Conservation (phyloP, 2,888 invertebrate genomes). For the Diploptera punctata region DNA sequence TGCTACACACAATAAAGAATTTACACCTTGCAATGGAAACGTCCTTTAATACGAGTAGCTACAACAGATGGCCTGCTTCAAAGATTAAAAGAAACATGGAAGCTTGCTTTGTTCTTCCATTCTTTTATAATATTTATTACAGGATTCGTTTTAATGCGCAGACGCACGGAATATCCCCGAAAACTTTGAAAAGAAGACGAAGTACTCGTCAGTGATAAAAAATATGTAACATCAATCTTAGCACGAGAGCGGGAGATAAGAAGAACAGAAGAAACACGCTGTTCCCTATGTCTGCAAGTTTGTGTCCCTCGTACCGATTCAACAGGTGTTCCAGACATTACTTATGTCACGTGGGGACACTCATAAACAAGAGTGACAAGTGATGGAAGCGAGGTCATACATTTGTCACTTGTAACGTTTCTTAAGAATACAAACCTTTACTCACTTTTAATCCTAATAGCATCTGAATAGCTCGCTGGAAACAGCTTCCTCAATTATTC, state of each 20-base stretch:
- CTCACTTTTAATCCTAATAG: too few species aligned
- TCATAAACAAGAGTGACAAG: slow-evolving; percentile 8
- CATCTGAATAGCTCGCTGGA: too few species aligned
- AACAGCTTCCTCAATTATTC: too few species aligned
- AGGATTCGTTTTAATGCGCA: slow-evolving; percentile 23
- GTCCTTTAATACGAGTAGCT: too few species aligned
- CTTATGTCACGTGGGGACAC: not conserved
- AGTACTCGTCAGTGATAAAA: slow-evolving; percentile 15
- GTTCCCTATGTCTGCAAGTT: not conserved
- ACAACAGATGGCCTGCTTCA: too few species aligned
- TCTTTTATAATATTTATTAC: slow-evolving; percentile 27
- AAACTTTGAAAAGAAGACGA: slow-evolving; percentile 7
- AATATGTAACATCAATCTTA: slow-evolving; percentile 30
- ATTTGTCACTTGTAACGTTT: not conserved
- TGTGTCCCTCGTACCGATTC: not conserved
- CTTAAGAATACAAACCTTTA: too few species aligned
- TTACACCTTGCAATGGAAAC: too few species aligned
- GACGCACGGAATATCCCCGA: not conserved
- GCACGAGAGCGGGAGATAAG: not conserved
- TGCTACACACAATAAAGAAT: too few species aligned
- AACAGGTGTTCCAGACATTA: slow-evolving; percentile 34
- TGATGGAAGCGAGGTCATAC: not conserved
- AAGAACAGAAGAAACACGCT: not conserved
- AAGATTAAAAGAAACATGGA: too few species aligned
- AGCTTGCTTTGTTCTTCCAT: too few species aligned